Percentiles rank a stretch among this genome's conserved stretches.
Evolutionary conservation across 1,140 invertebrate genomes (phyloP).

Genomic region (Hylaeus anthracinus): DNA sequence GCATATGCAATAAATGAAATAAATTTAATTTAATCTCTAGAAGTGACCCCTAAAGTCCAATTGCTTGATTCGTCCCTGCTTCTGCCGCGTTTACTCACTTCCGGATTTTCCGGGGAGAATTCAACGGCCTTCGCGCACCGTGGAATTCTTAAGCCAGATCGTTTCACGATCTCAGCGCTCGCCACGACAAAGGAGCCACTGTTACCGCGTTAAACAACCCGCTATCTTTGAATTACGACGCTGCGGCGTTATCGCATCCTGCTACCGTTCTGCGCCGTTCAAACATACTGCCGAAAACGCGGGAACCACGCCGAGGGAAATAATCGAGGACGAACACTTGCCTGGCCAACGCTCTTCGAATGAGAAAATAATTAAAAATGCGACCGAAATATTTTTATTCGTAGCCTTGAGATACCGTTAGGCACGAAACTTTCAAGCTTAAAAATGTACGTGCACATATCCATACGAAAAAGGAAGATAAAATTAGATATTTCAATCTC

Average conservation of each 20-base stretch:
- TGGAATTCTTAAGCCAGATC: slow-evolving; percentile 7
- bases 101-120: slow-evolving; percentile 11
- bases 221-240: slow-evolving; percentile 70
- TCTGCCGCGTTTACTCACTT: background rate
- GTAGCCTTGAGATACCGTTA: too few species aligned
- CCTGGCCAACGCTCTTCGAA: background rate
- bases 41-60: too few species aligned
- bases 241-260: slow-evolving; percentile 64
- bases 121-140: background rate
- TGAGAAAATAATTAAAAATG: too few species aligned
- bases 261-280: slow-evolving; percentile 68
- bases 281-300: slow-evolving; percentile 62
- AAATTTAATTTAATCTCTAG: too few species aligned
- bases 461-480: too few species aligned
- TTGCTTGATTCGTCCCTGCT: too few species aligned
- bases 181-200: slow-evolving; percentile 59
- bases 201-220: slow-evolving; percentile 57
- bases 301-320: slow-evolving; percentile 14
- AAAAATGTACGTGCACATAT: too few species aligned
- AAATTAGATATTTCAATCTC: too few species aligned
- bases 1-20: too few species aligned
- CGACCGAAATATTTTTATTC: too few species aligned
- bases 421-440: too few species aligned
- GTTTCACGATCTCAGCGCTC: slow-evolving; percentile 17
- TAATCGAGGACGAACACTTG: background rate